Conservation (phyloP, 2,113 vertebrate species). For the Athene noctua region DNA sequence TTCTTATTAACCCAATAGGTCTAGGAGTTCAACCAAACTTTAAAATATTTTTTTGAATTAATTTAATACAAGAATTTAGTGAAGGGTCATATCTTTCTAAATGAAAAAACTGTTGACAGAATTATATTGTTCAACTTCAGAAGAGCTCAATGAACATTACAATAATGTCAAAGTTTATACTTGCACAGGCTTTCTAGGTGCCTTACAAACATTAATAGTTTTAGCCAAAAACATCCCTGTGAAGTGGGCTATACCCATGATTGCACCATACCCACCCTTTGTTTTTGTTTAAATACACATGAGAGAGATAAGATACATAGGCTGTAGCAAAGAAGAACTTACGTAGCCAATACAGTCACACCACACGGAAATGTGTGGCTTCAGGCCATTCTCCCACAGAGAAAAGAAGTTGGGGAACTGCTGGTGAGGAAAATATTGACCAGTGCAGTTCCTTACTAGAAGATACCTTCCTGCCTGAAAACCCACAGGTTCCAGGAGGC, state of each 20-base stretch:
- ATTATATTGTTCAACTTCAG: not conserved
- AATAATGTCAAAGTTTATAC: not conserved
- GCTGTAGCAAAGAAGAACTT: not conserved
- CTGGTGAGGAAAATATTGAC: not conserved
- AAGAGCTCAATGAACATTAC: not conserved
- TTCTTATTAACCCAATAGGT: not conserved
- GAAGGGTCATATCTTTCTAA: not conserved
- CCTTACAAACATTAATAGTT: not conserved
- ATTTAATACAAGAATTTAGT: not conserved
- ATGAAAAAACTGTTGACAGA: not conserved
- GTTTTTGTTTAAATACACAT: not conserved
- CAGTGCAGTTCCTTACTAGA: not conserved
- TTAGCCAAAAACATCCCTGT: not conserved
- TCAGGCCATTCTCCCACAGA: not conserved
- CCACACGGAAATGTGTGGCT: not conserved
- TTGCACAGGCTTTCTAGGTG: not conserved
- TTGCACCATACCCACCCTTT: rapidly evolving
- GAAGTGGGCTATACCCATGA: not conserved
- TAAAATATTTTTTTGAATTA: not conserved
- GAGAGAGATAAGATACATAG: not conserved
- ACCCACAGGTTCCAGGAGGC: not conserved
- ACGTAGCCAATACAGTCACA: not conserved
- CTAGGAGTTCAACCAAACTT: not conserved
- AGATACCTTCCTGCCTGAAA: not conserved
- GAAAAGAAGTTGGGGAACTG: not conserved